Percentiles rank a stretch among this genome's conserved stretches.
These are phyloP conservation scores for Hyposmocoma kahamanoa DNA, from an alignment of 1,140 invertebrate genomes.

Conservation along the genomic window DNA sequence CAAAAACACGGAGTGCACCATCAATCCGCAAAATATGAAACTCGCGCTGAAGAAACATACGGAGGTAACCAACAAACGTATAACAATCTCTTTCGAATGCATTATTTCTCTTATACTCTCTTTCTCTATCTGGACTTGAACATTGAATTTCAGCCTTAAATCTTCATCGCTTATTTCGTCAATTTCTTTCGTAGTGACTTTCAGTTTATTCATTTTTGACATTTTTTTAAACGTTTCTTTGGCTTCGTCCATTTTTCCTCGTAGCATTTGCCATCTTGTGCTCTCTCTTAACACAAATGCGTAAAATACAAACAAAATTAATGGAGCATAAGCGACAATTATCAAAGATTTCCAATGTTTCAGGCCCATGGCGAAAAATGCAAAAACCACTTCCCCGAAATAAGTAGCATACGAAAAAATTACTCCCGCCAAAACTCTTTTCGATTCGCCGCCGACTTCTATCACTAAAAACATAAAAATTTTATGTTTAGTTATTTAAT, in stretches of 20 bases:
- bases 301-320: slow-evolving; percentile 37
- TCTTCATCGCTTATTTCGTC: slow-evolving; percentile 31
- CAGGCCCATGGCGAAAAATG: slow-evolving; percentile 42
- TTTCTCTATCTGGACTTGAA: slow-evolving; percentile 41
- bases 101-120: slow-evolving; percentile 45
- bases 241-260: slow-evolving; percentile 37
- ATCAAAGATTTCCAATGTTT: slow-evolving; percentile 48
- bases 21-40: slow-evolving; percentile 86
- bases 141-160: slow-evolving; percentile 39
- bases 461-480: slow-evolving; percentile 44
- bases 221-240: slow-evolving; percentile 37
- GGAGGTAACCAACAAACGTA: slow-evolving; percentile 47
- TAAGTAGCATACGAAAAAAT: slow-evolving; percentile 48
- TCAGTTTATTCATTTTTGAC: slow-evolving; percentile 39
- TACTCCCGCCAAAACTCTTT: slow-evolving; percentile 43
- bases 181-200: slow-evolving; percentile 33
- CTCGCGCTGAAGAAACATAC: slow-evolving; percentile 80
- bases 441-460: slow-evolving; percentile 42
- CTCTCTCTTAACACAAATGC: slow-evolving; percentile 41
- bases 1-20: slow-evolving; percentile 82
- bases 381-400: slow-evolving; percentile 44
- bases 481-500: too few species aligned
- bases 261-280: slow-evolving; percentile 51
- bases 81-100: slow-evolving; percentile 48
- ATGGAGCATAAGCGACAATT: slow-evolving; percentile 37